Evolutionary conservation across 1,140 invertebrate species (phyloP).

Genomic region (Drosophila sp.): DNA sequence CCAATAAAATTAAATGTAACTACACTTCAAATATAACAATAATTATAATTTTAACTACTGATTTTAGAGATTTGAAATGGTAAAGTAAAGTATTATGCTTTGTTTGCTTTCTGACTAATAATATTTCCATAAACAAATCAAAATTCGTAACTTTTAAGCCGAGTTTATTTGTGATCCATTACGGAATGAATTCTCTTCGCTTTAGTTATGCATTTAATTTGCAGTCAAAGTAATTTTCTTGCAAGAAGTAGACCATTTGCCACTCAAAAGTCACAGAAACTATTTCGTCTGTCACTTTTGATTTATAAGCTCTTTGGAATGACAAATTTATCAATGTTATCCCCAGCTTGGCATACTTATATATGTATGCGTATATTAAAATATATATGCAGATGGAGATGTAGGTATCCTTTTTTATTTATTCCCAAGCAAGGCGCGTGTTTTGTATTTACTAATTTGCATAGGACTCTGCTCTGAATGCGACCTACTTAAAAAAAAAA

Average conservation of each 20-base stretch:
- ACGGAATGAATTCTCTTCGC: neutral
- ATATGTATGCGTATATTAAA: neutral
- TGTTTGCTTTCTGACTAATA: no score
- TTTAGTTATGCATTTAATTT: neutral
- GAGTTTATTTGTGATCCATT: no score
- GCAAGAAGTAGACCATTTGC: neutral
- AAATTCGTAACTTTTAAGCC: no score
- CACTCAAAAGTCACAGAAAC: neutral
- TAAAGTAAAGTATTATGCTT: no score
- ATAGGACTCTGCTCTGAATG: conserved; percentile 29
- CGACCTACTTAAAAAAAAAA: conserved; percentile 19
- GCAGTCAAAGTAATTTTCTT: neutral
- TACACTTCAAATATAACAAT: no score
- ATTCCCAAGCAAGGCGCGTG: conserved; percentile 38
- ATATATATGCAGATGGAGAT: neutral
- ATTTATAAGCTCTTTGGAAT: neutral
- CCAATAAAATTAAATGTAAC: no score
- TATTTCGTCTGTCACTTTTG: neutral
- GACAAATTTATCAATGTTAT: conserved; percentile 32
- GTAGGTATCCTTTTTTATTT: conserved; percentile 13
- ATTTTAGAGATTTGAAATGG: no score
- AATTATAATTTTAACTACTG: no score
- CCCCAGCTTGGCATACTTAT: neutral
- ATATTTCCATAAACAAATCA: no score
- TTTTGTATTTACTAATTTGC: conserved; percentile 49